These are phyloP conservation scores for Limnothrissa miodon DNA, from an alignment of 2,113 vertebrate genomes.

Conservation along the genomic window DNA sequence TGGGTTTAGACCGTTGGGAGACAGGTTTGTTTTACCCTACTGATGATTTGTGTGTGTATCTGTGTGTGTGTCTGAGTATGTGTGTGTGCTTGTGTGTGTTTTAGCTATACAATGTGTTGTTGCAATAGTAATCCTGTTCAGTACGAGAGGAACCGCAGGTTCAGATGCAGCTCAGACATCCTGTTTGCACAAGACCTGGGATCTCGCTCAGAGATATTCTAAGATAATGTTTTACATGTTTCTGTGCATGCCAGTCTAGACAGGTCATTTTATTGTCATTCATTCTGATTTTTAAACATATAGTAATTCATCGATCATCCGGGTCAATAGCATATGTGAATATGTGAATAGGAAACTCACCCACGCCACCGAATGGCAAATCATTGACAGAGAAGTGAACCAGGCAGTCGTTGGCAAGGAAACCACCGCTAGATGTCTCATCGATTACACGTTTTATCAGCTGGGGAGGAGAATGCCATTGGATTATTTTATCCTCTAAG, in stretches of 20 bases:
- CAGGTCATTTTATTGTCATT: neutral
- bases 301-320: too few species aligned
- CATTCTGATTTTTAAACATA: neutral
- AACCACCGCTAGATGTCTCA: slow-evolving; percentile 83
- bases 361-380: slow-evolving; percentile 88
- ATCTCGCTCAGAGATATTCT: neutral
- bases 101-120: too few species aligned
- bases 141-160: too few species aligned
- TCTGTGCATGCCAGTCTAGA: neutral
- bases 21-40: too few species aligned
- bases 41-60: too few species aligned
- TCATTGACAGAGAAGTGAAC: slow-evolving; percentile 75
- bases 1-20: too few species aligned
- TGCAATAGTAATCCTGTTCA: too few species aligned
- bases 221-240: neutral
- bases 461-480: slow-evolving; percentile 53
- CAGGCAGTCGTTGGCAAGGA: slow-evolving; percentile 82
- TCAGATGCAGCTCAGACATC: neutral
- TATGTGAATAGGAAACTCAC: slow-evolving; percentile 63
- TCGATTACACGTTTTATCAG: slow-evolving; percentile 75
- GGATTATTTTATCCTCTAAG: neutral
- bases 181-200: neutral
- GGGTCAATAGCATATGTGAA: neutral
- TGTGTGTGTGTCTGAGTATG: too few species aligned
- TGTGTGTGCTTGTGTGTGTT: too few species aligned